Evolutionary conservation across 2,797 vertebrate species (phyloP).

Genomic region (Tokudaia tokunoshimensis): DNA sequence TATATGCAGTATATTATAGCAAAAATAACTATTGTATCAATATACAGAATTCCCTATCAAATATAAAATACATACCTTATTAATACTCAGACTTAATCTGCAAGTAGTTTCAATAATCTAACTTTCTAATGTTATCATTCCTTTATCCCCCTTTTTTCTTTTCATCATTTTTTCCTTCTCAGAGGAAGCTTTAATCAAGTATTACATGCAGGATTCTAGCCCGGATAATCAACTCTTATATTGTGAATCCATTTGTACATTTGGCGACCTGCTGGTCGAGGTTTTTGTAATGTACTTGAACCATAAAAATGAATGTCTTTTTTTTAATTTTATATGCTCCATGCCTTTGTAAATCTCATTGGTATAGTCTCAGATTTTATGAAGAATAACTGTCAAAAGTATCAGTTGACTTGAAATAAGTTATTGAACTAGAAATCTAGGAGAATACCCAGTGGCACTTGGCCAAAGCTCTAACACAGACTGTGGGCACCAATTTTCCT

Average conservation of each 20-base stretch:
- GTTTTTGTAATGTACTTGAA: conserved; percentile 52
- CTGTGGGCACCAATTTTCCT: background rate
- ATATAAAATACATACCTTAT: background rate
- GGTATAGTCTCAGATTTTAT: background rate
- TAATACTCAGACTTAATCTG: background rate
- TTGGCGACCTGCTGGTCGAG: conserved; percentile 49
- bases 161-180: background rate
- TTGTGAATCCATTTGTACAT: background rate
- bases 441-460: background rate
- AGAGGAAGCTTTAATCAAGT: background rate
- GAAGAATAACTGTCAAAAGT: conserved; percentile 33
- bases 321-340: conserved; percentile 52
- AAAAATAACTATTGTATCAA: background rate
- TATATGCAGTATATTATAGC: background rate
- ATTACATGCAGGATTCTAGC: background rate
- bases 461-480: background rate
- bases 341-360: conserved; percentile 47
- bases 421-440: conserved; percentile 5
- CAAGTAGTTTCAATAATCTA: background rate
- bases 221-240: conserved; percentile 26
- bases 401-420: conserved; percentile 46
- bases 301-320: conserved; percentile 48
- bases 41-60: background rate
- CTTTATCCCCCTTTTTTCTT: background rate
- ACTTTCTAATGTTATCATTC: background rate